Evolutionary conservation across 2,797 vertebrate species (phyloP).

Genomic region (Helostoma temminkii): DNA sequence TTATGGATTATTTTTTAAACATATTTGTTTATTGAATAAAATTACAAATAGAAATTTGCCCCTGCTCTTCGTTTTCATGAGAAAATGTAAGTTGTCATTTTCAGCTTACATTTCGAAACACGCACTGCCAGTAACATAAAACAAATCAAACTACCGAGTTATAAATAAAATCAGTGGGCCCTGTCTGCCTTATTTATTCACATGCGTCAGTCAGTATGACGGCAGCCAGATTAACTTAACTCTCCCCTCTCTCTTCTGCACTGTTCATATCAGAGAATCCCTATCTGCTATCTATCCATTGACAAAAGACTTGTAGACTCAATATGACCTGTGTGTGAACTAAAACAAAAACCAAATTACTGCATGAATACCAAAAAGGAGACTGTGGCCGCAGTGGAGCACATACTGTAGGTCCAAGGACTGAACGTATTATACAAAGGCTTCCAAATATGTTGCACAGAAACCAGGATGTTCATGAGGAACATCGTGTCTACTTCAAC

Average conservation of each 20-base stretch:
- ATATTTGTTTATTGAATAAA: background rate
- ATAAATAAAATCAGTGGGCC: constrained; percentile 71
- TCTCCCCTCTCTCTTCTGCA: constrained; percentile 32
- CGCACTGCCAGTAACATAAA: constrained; percentile 29
- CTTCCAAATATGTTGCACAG: constrained; percentile 12
- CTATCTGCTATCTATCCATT: constrained; percentile 22
- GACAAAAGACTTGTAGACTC: constrained; percentile 4
- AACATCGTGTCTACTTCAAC: constrained; percentile 13
- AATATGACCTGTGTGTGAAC: background rate
- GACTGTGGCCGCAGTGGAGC: constrained; percentile 8
- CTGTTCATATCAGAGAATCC: constrained; percentile 32
- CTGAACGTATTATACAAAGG: constrained; percentile 8
- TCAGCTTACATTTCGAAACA: constrained; percentile 10
- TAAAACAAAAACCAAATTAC: background rate
- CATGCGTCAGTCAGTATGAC: constrained; percentile 60
- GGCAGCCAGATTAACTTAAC: constrained; percentile 42
- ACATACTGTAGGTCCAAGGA: constrained; percentile 1
- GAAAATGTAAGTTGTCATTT: background rate
- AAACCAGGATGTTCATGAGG: background rate
- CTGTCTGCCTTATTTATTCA: constrained; percentile 63
- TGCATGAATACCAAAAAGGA: background rate
- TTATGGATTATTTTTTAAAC: constrained; percentile 1
- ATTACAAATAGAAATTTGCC: background rate
- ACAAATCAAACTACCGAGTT: constrained; percentile 47
- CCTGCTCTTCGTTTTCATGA: background rate